These are phyloP conservation scores for Calyptomena viridis DNA, from an alignment of 2,113 vertebrate species.

Conservation along the genomic window DNA sequence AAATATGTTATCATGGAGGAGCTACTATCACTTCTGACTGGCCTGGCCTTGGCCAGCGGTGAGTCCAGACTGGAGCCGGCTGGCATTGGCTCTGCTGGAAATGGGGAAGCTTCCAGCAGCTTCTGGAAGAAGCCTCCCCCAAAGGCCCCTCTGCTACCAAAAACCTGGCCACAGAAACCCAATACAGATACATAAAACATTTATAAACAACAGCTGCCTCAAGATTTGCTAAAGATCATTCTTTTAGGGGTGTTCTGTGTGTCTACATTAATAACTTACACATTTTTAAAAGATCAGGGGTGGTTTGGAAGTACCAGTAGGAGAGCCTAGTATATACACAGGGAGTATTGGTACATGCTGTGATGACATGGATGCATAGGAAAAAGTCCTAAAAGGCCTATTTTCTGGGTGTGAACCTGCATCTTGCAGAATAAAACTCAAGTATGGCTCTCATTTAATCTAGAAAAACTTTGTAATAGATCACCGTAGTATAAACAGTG, in stretches of 20 bases:
- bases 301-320: neutral
- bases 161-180: too few species aligned
- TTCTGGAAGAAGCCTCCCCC: too few species aligned
- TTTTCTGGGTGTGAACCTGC: neutral
- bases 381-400: neutral
- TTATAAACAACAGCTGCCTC: conserved; percentile 21
- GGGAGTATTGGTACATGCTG: neutral
- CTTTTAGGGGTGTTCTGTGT: neutral
- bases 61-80: too few species aligned
- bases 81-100: too few species aligned
- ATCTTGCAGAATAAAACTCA: neutral
- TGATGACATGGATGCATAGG: fast-evolving
- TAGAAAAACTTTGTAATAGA: neutral
- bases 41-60: too few species aligned
- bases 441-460: neutral
- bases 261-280: neutral
- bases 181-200: neutral
- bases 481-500: neutral
- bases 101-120: too few species aligned
- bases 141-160: too few species aligned
- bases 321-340: neutral
- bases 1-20: too few species aligned
- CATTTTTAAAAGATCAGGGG: neutral
- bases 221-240: neutral
- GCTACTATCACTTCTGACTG: too few species aligned